Base-by-base conservation (phyloP, 2,888 invertebrate genomes). In the Pecten maximus region DNA sequence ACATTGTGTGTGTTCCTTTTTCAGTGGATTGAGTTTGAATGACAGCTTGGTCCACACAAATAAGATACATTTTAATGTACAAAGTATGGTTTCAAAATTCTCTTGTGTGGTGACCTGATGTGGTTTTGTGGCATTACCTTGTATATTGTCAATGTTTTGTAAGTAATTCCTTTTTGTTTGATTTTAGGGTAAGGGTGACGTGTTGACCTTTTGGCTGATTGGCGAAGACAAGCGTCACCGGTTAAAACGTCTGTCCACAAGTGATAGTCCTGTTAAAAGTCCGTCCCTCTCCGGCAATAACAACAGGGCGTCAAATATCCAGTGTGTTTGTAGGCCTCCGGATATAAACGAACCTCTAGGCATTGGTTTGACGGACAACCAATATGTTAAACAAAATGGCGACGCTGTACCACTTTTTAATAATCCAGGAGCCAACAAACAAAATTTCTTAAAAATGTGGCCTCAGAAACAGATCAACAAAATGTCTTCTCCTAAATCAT, bases 111-210 rank as follows among this genome's bases (percentile, higher is more conserved):
- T n/a, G 54, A 54, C n/a, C 19, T 54, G 19, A 15, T 48, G 23
- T 54, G 16, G 3, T n/a, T 2, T 8, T n/a, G n/a, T 54, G 54
- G n/a, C 2, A n/a, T 54, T 16, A 2, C 19, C 50, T 8, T 50
- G 19, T 16, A 50, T n/a, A 8, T 54, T n/a, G 54, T 2, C 48
- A n/a, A n/a, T n/a, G n/a, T n/a, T n/a, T 10, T 19, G 2, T 48
- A 12, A 16, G 48, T 48, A 48, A n/a, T 35, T n/a, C 40, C 40
- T 87, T 40, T 48, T 48, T 48, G 48, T 48, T 16, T 48, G 2
- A 8, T 91, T 92, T 6, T 93, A 96, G 96, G 97, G 97, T 40
- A 97, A 97, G 93, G 97, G 97, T 3, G 94, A 96, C 39, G 95
- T 96, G 44, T 93, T 95, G 91, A 97, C 97, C 4, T 97, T 96